Evolutionary conservation across 92 coral and sea anemone genomes (phyloP).

Genomic region (Actinernus sp.): DNA sequence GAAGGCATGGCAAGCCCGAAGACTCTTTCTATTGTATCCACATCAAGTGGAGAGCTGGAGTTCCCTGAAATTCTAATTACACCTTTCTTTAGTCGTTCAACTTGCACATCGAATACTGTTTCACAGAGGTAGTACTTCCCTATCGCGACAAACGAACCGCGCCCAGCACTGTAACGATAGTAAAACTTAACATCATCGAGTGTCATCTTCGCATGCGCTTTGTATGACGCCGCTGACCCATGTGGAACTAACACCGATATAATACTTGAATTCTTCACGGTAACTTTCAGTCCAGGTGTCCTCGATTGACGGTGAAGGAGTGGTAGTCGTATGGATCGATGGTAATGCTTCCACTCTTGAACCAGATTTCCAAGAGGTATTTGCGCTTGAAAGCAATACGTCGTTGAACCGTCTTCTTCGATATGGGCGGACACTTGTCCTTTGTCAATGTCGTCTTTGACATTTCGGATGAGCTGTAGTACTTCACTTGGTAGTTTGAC

Average conservation of each 20-base stretch:
- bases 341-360: constrained; percentile 58
- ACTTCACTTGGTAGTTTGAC: constrained; percentile 24
- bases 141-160: constrained; percentile 83
- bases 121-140: constrained; percentile 85
- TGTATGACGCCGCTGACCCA: constrained; percentile 70
- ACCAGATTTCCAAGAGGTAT: constrained; percentile 45
- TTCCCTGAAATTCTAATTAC: constrained; percentile 68
- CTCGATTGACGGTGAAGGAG: constrained; percentile 40
- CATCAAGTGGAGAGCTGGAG: constrained; percentile 83
- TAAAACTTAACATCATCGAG: constrained; percentile 79
- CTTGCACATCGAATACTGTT: constrained; percentile 69
- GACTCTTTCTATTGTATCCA: constrained; percentile 69
- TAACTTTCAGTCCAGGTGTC: constrained; percentile 71
- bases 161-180: constrained; percentile 60
- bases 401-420: neutral
- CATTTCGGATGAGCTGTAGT: constrained; percentile 35
- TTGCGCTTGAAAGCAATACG: neutral
- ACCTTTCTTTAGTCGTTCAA: constrained; percentile 59
- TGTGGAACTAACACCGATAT: constrained; percentile 66
- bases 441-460: constrained; percentile 32
- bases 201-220: constrained; percentile 70
- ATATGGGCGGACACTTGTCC: constrained; percentile 21
- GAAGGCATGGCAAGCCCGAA: constrained; percentile 71
- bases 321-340: constrained; percentile 64
- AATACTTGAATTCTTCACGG: constrained; percentile 29